Conservation (phyloP, 2,888 invertebrate species). For the Ophraella communa region DNA sequence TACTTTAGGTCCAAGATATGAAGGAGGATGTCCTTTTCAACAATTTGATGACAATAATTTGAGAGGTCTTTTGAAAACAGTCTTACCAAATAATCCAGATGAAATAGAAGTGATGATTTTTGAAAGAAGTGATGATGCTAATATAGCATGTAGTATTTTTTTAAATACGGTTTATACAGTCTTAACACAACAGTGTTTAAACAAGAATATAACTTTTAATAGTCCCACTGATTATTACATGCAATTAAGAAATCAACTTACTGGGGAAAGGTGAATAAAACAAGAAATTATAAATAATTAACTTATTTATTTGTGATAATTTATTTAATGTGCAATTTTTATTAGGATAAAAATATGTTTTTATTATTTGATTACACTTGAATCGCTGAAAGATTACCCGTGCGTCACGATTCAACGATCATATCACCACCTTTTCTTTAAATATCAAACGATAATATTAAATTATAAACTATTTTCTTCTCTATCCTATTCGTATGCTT, state of each 20-base stretch:
- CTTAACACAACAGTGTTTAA: slow-evolving; percentile 5
- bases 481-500: no score
- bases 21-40: slow-evolving; percentile 71
- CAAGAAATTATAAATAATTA: not conserved
- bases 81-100: slow-evolving; percentile 31
- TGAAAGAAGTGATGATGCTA: slow-evolving; percentile 38
- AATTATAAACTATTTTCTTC: no score
- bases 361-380: no score
- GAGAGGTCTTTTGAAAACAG: slow-evolving; percentile 51
- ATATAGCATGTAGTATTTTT: slow-evolving; percentile 40
- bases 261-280: not conserved
- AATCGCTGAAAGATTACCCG: no score
- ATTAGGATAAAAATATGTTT: slow-evolving; percentile 7
- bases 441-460: no score
- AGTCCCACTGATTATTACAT: slow-evolving; percentile 44
- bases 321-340: not conserved
- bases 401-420: no score
- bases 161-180: slow-evolving; percentile 23
- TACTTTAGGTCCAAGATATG: slow-evolving; percentile 55
- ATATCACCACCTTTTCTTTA: no score
- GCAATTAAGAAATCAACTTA: slow-evolving; percentile 28
- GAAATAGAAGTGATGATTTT: slow-evolving; percentile 41
- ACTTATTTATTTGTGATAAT: slow-evolving; percentile 8
- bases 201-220: slow-evolving; percentile 21
- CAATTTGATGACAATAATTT: slow-evolving; percentile 63